These are phyloP conservation scores for Ophiodon elongatus DNA, from an alignment of 2,113 vertebrate species.

Conservation along the genomic window DNA sequence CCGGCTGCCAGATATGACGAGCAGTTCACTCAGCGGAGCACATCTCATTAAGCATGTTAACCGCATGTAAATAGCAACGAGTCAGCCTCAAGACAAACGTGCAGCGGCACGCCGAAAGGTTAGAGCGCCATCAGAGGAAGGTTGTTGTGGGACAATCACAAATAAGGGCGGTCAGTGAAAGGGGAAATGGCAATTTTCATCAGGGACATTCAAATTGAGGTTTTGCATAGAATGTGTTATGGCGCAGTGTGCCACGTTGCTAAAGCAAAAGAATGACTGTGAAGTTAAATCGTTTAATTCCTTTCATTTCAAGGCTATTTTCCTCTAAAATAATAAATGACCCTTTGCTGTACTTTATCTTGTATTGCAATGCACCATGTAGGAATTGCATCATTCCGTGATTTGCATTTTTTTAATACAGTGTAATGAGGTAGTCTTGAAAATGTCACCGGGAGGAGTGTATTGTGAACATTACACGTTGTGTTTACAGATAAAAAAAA, in stretches of 20 bases:
- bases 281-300: neutral
- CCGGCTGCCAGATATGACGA: slow-evolving; percentile 49
- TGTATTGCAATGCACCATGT: neutral
- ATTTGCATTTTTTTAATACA: slow-evolving; percentile 11
- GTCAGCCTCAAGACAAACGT: slow-evolving; percentile 24
- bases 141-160: neutral
- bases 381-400: slow-evolving; percentile 13
- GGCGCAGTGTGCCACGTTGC: neutral
- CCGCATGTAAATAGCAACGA: slow-evolving; percentile 36
- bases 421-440: neutral
- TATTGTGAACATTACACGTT: neutral
- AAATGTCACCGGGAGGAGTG: neutral
- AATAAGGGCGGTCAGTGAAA: neutral
- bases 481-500: slow-evolving; percentile 20
- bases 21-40: slow-evolving; percentile 35
- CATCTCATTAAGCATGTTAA: slow-evolving; percentile 57
- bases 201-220: slow-evolving; percentile 52
- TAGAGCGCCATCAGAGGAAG: slow-evolving; percentile 8
- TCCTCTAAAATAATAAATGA: neutral
- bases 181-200: slow-evolving; percentile 16
- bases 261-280: slow-evolving; percentile 12
- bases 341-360: neutral
- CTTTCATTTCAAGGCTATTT: slow-evolving; percentile 11
- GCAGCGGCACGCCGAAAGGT: neutral
- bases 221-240: slow-evolving; percentile 44